Evolutionary conservation across 2,113 vertebrate species (phyloP).

Genomic region (Haemorhous mexicanus): DNA sequence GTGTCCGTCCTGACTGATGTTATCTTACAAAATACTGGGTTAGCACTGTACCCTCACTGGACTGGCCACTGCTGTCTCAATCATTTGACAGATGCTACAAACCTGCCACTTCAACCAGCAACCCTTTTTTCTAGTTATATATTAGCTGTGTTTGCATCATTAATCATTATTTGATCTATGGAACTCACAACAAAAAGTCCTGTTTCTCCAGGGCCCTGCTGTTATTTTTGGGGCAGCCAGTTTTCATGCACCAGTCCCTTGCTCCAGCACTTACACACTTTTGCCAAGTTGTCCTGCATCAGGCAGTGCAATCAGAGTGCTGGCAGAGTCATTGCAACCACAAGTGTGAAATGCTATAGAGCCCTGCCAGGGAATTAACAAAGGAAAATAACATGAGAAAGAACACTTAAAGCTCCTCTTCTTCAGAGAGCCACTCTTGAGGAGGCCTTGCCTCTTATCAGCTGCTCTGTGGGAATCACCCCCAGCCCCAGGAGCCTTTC

Average conservation of each 20-base stretch:
- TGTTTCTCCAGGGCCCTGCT: neutral
- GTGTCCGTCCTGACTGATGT: neutral
- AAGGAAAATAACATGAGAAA: neutral
- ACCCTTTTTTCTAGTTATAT: neutral
- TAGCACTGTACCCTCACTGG: neutral
- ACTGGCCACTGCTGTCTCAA: accelerated
- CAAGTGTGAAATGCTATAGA: neutral
- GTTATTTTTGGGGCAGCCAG: neutral
- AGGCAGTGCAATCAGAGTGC: accelerated
- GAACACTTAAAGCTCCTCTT: neutral
- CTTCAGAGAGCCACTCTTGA: neutral
- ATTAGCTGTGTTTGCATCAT: neutral
- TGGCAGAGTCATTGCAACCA: neutral
- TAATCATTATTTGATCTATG: neutral
- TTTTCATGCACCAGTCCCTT: neutral
- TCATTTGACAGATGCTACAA: neutral
- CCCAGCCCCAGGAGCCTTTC: neutral
- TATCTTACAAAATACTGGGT: neutral
- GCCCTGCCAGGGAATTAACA: neutral
- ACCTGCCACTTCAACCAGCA: neutral
- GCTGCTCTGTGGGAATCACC: neutral
- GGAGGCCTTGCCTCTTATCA: neutral
- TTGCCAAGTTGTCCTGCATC: neutral
- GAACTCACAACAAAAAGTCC: neutral
- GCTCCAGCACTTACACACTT: accelerated